Percentiles rank a stretch among this genome's conserved stretches.
Conservation (phyloP, 2,113 vertebrate genomes). For the Argyrosomus japonicus region DNA sequence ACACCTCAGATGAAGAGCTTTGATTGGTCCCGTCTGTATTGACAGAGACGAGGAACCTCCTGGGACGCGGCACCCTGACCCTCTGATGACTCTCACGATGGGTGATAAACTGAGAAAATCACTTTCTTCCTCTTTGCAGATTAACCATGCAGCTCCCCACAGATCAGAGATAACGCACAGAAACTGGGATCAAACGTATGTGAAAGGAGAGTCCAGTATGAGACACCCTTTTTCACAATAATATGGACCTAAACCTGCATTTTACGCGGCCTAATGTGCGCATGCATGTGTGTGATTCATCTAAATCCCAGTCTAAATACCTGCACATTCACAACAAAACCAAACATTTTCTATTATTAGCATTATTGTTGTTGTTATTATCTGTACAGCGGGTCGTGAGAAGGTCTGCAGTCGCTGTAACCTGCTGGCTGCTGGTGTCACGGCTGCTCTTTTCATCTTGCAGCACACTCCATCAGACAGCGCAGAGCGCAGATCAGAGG, state of each 20-base stretch:
- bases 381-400: slow-evolving; percentile 31
- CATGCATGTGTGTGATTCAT: not conserved
- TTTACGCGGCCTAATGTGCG: not conserved
- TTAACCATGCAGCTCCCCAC: not conserved
- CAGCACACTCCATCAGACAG: slow-evolving; percentile 72
- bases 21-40: slow-evolving; percentile 63
- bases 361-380: slow-evolving; percentile 3
- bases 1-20: slow-evolving; percentile 40
- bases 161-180: not conserved
- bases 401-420: slow-evolving; percentile 44
- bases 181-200: not conserved
- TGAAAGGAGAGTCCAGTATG: not conserved
- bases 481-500: slow-evolving; percentile 67
- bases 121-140: slow-evolving; percentile 25
- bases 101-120: slow-evolving; percentile 75
- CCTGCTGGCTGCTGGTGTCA: slow-evolving; percentile 59
- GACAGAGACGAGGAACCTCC: slow-evolving; percentile 64
- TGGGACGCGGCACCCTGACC: slow-evolving; percentile 71
- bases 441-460: slow-evolving; percentile 71
- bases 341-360: not conserved
- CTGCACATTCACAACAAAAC: not conserved
- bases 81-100: slow-evolving; percentile 65
- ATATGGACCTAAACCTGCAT: not conserved
- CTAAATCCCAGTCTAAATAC: not conserved
- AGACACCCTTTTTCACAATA: not conserved